A percentile compares a stretch with the other conserved stretches of the same genome.
Evolutionary conservation across 2,113 vertebrate species (phyloP).

Genomic region (Ia io): DNA sequence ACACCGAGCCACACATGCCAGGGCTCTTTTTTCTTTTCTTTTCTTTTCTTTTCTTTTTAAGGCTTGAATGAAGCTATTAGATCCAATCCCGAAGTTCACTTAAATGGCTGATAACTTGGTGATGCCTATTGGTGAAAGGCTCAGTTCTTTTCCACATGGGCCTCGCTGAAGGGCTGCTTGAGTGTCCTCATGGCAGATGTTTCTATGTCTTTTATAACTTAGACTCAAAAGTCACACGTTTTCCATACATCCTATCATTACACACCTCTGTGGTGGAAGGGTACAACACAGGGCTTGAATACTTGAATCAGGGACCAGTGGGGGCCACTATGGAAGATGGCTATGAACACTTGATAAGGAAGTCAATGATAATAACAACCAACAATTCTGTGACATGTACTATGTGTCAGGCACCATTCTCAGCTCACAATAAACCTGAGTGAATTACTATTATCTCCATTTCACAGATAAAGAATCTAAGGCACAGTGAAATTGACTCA

Average conservation of each 20-base stretch:
- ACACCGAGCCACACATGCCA: neutral
- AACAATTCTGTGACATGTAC: neutral
- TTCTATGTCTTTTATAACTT: neutral
- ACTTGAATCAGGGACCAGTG: neutral
- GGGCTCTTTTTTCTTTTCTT: neutral
- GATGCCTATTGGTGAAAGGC: neutral
- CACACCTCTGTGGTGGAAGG: neutral
- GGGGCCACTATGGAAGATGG: neutral
- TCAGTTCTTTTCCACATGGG: neutral
- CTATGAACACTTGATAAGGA: neutral
- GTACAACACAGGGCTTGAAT: neutral
- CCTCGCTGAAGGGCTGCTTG: neutral
- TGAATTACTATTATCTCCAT: neutral
- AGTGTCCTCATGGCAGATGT: neutral
- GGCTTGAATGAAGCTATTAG: neutral
- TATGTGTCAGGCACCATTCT: neutral
- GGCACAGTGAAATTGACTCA: neutral
- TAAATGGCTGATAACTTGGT: neutral
- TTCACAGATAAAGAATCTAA: constrained; percentile 10
- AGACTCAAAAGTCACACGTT: neutral
- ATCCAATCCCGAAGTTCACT: neutral
- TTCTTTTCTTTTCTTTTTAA: neutral
- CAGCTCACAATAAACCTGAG: neutral
- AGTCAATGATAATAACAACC: neutral
- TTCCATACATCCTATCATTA: neutral